A percentile compares a stretch with the other conserved stretches of the same genome.
Conservation (phyloP, 2,888 invertebrate genomes). For the Petrophora chlorosata region DNA sequence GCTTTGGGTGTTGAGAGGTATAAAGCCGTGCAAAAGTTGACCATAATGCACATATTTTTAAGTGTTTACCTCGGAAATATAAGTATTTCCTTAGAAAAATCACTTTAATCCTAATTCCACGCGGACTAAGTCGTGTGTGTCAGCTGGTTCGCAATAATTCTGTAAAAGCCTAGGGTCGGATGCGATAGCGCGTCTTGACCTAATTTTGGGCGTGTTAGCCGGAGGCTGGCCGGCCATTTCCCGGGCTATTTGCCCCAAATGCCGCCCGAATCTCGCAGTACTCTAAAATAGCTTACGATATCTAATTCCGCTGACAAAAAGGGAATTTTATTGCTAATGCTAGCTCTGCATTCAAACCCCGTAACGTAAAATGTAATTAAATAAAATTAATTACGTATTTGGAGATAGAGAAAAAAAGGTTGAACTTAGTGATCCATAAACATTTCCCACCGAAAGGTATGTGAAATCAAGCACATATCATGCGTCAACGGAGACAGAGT, state of each 20-base stretch:
- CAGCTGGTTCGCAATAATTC: conserved; percentile 51
- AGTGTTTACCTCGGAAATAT: too few species aligned
- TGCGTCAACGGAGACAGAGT: conserved; percentile 37
- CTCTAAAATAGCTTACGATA: conserved; percentile 55
- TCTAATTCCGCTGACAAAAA: conserved; percentile 60
- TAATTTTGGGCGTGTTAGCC: conserved; percentile 58
- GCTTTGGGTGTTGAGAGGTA: too few species aligned
- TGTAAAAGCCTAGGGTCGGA: conserved; percentile 47
- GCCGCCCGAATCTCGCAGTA: conserved; percentile 45
- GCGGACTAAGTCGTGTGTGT: too few species aligned
- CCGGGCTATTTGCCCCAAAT: conserved; percentile 65
- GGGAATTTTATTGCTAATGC: conserved; percentile 48
- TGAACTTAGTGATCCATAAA: conserved; percentile 34
- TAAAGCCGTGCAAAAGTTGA: too few species aligned
- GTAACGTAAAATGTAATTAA: conserved; percentile 33
- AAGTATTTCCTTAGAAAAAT: too few species aligned
- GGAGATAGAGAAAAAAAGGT: neutral
- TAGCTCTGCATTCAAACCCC: conserved; percentile 34
- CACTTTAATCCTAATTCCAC: too few species aligned
- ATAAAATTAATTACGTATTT: conserved; percentile 25
- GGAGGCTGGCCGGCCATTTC: conserved; percentile 53
- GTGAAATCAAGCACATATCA: conserved; percentile 34
- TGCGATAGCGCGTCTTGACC: conserved; percentile 60
- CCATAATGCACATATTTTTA: too few species aligned
- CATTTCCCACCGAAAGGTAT: conserved; percentile 11